Conservation (phyloP, 2,797 vertebrate species). For the Pipistrellus kuhlii region DNA sequence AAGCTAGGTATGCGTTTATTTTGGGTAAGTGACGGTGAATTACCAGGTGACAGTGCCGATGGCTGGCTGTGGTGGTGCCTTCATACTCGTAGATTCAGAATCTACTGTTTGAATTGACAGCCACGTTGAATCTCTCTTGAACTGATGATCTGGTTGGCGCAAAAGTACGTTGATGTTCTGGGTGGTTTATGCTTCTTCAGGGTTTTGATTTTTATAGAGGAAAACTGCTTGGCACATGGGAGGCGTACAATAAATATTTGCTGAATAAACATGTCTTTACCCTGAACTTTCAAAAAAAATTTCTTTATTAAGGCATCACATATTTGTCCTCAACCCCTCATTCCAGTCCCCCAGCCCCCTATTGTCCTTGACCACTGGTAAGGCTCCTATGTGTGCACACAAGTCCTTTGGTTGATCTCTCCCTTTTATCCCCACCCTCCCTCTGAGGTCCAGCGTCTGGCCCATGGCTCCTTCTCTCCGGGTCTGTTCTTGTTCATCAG, state of each 20-base stretch:
- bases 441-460: no score
- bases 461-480: no score
- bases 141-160: neutral
- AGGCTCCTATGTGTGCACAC: no score
- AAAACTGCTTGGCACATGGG: neutral
- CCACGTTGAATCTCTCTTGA: neutral
- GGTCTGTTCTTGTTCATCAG: no score
- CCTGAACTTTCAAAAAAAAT: neutral
- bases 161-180: neutral
- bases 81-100: neutral
- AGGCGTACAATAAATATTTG: neutral
- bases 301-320: no score
- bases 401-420: no score
- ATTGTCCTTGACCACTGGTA: no score
- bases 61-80: neutral
- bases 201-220: neutral
- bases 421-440: no score
- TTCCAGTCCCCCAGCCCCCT: no score
- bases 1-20: neutral
- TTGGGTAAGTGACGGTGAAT: neutral
- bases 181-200: neutral
- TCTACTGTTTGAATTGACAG: constrained; percentile 10
- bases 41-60: neutral
- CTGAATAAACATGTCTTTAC: neutral
- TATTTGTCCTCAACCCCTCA: no score